Base-by-base conservation (phyloP, 1,140 invertebrate species). In the Bradynema listronoti region DNA sequence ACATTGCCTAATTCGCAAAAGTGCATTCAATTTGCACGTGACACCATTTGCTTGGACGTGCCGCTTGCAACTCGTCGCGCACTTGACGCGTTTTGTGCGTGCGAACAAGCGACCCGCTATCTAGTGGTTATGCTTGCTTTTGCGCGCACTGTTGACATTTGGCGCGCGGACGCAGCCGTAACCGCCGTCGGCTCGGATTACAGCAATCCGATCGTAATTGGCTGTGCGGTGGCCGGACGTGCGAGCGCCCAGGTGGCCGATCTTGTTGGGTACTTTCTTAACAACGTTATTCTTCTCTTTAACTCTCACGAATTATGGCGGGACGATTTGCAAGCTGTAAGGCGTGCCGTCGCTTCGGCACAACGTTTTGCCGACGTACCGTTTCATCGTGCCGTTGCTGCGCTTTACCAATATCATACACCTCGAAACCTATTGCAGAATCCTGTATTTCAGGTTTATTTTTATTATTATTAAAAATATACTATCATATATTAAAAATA, bases 211-310 rank as follows among this genome's bases (percentile, higher is more conserved):
- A 5, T 71, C 2, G 58, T 71, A 7, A 58, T 72, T 22, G 69
- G 69, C 11, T 24, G 36, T 24, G 63, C 72, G 0, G 41, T 57
- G 11, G 60, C 72, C 11, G 72, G 72, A 19, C 65, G 72, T 51
- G 57, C 60, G 4, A 14, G 19, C 4, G 29, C 30, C 9, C 59
- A 73, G 39, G 49, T 49, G 2, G 19, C 60, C 4, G 24, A 73
- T 14, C 54, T 74, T 1, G 68, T 74, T 33, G 73, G 72, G 14
- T 74, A 71, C 50, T 73, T 75, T 32, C 42, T 74, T n/a, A 74
- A 74, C 43, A 72, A 75, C 22, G 16, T 66, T 25, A 29, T 72
- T 22, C 14, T 76, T 29, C 24, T n/a, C 6, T 5, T 74, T 16
- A 6, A 51, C 7, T 1, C 16, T 3, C 9, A 34, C n/a, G 11